Percentiles rank a stretch among this genome's conserved stretches.
Evolutionary conservation across 2,113 vertebrate genomes (phyloP).

Genomic region (Hippocampus barbouri): DNA sequence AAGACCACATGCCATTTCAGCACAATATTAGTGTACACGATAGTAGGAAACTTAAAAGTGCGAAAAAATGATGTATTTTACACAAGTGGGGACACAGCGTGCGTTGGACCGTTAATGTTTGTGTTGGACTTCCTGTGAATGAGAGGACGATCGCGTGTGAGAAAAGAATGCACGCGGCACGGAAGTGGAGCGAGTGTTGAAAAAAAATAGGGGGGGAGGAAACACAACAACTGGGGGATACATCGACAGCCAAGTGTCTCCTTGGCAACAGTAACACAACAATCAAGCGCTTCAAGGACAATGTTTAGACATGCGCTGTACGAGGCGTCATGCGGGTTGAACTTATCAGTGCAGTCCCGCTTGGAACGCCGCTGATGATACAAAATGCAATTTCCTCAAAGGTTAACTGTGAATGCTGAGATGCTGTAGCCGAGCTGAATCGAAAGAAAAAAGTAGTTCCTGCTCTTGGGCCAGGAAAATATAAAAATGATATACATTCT

Average conservation of each 20-base stretch:
- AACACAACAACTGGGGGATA: not conserved
- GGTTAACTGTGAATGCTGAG: not conserved
- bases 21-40: not conserved
- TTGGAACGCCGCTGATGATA: not conserved
- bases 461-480: not conserved
- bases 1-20: not conserved
- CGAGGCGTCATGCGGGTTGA: not conserved
- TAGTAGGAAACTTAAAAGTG: not conserved
- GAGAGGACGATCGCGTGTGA: not conserved
- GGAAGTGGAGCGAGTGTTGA: not conserved
- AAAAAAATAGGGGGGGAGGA: not conserved
- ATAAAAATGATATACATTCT: not conserved
- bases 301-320: not conserved
- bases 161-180: constrained; percentile 1
- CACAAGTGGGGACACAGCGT: not conserved
- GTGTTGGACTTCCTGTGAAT: constrained; percentile 2
- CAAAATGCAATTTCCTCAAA: not conserved
- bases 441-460: not conserved
- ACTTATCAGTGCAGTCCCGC: not conserved
- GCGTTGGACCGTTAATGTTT: not conserved
- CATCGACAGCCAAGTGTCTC: not conserved
- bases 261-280: not conserved
- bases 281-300: not conserved
- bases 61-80: not conserved
- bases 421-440: not conserved